Base-by-base conservation (phyloP, 2,113 vertebrate genomes). In the Mustelus asterias region DNA sequence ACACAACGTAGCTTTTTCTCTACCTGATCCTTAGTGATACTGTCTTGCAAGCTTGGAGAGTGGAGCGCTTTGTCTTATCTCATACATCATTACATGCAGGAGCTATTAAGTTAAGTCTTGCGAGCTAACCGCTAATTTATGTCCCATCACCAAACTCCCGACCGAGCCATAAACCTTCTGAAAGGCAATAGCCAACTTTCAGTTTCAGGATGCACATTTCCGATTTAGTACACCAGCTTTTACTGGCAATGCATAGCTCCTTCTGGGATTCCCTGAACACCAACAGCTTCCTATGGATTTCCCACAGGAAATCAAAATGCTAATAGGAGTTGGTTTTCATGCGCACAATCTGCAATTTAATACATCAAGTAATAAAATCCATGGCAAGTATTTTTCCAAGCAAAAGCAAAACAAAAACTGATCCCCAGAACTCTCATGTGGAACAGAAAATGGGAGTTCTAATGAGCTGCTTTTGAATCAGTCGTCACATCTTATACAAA, bases 281-380 rank as follows among this genome's bases (percentile, higher is more conserved):
- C 67, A 95, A 24, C 18, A 44, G 41, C 11, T 41, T 72, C 41
- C 33, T 18, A 65, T 41, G 33, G 89, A 93, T n/a, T n/a, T 93
- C 89, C 60, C 94, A 76, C 24, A 72, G 67, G 67, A 76, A 95
- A 95, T 94, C 65, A 94, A 94, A 65, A 67, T 41, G 60, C n/a
- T 89, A 89, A 58, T 90, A 37, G 24, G 41, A 70, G 8, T 94
- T 70, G 60, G 37, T 26, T 94, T 26, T 14, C 41, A 70, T 94
- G 65, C 10, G 10, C 29, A 14, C 54, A 48, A 72, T 16, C 10
- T 48, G 37, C 10, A 65, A 95, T 48, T 70, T 70, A 72, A 72
- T 72, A 44, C 5, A 72, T 72, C 37, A 95, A 69, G 67, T 24
- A 95, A 70, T 14, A 94, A 37, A 76, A 95, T 72, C 67, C 37